Evolutionary conservation across 1,140 invertebrate genomes (phyloP).

Genomic region (Nasonia longicornis): DNA sequence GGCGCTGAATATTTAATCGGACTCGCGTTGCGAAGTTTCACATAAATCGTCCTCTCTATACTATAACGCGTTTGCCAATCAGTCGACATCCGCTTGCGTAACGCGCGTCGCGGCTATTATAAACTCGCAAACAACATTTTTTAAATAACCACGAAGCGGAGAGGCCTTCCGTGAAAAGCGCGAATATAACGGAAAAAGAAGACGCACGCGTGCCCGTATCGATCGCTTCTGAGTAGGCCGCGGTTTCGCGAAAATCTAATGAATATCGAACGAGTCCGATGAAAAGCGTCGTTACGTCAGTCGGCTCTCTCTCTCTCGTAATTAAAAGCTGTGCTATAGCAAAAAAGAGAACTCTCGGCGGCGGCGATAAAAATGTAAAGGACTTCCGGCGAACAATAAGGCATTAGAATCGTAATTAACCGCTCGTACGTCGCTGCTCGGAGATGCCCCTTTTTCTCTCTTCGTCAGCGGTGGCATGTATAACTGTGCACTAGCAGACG

Average conservation of each 20-base stretch:
- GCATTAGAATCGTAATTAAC: constrained; percentile 17
- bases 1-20: constrained; percentile 1
- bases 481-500: not conserved
- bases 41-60: not conserved
- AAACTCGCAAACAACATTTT: constrained; percentile 14
- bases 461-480: not conserved
- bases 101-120: not conserved
- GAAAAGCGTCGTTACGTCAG: not conserved
- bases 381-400: constrained; percentile 1
- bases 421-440: not conserved
- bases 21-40: not conserved
- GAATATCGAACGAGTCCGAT: constrained; percentile 34
- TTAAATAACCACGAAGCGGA: not conserved
- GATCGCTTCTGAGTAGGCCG: constrained; percentile 7
- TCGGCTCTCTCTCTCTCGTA: not conserved
- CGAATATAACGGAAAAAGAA: not conserved
- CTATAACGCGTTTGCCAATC: not conserved
- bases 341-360: not conserved
- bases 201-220: not conserved
- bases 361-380: constrained; percentile 12
- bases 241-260: constrained; percentile 40
- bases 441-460: not conserved
- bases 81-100: constrained; percentile 25
- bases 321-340: not conserved
- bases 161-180: not conserved